phyloP scores from a whole-genome alignment of 2,888 invertebrate genomes.

The Andrena chrysosceles region DNA sequence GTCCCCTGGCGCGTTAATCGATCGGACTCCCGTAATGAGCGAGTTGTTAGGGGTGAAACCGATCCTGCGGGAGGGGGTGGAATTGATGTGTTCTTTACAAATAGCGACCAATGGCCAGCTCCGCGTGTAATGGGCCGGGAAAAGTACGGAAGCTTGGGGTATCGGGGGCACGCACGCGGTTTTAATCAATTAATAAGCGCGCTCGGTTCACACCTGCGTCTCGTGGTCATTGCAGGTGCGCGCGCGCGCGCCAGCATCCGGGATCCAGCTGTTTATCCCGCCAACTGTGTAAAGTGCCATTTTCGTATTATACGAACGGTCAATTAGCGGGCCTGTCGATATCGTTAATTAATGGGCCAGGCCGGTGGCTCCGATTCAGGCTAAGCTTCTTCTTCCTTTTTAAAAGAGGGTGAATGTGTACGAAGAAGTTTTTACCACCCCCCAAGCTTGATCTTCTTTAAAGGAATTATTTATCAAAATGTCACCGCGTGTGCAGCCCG shows the following conservation, averaged over 20 bases:
- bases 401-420: no score
- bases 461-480: no score
- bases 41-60: not conserved
- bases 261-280: constrained; percentile 39
- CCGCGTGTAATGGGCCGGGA: not conserved
- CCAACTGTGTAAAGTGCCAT: constrained; percentile 30
- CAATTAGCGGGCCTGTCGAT: constrained; percentile 48
- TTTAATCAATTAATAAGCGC: constrained; percentile 62
- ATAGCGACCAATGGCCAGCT: not conserved
- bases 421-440: no score
- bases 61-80: not conserved
- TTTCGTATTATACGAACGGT: constrained; percentile 49
- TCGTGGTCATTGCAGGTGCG: constrained; percentile 34
- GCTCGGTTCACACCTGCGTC: constrained; percentile 51
- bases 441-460: no score
- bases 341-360: constrained; percentile 38
- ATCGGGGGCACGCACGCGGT: constrained; percentile 13
- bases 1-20: constrained; percentile 11
- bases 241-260: not conserved
- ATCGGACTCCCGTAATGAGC: not conserved
- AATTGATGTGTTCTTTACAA: constrained; percentile 18
- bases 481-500: no score
- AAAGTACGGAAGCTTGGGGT: not conserved
- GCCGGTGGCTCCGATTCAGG: constrained; percentile 21
- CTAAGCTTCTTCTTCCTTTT: no score